Evolutionary conservation across 2,888 invertebrate species (phyloP).

Genomic region (Orthosia gracilis): DNA sequence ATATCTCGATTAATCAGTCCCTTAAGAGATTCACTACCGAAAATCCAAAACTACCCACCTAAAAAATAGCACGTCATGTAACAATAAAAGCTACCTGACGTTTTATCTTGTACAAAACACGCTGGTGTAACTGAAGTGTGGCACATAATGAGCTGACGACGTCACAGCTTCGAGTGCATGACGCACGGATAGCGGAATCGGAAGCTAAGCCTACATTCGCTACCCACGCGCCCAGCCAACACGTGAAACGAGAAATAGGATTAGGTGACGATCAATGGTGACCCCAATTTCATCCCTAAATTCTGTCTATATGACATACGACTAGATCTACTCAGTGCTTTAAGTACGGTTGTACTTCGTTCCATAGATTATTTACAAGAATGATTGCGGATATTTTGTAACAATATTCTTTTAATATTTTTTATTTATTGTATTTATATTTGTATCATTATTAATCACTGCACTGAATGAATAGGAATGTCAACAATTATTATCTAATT

Average conservation of each 20-base stretch:
- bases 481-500: slow-evolving; percentile 2
- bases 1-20: not conserved
- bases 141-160: slow-evolving; percentile 67
- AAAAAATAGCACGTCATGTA: slow-evolving; percentile 11
- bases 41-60: slow-evolving; percentile 1
- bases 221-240: slow-evolving; percentile 75
- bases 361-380: not conserved
- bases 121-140: slow-evolving; percentile 61
- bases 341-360: not conserved
- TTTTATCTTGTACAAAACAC: slow-evolving; percentile 54
- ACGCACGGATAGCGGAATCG: slow-evolving; percentile 80
- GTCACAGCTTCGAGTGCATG: slow-evolving; percentile 77
- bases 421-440: too few species aligned
- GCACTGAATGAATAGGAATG: not conserved
- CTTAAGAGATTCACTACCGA: not conserved
- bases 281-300: slow-evolving; percentile 53
- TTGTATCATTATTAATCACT: not conserved
- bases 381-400: not conserved
- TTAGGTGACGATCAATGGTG: slow-evolving; percentile 72
- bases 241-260: slow-evolving; percentile 73
- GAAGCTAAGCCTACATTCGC: slow-evolving; percentile 77
- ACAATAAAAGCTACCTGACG: slow-evolving; percentile 35
- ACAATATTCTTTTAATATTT: too few species aligned
- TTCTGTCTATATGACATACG: slow-evolving; percentile 28
- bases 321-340: slow-evolving; percentile 15